These are phyloP conservation scores for Cuniculus paca DNA, from an alignment of 2,797 vertebrate species.

Conservation along the genomic window DNA sequence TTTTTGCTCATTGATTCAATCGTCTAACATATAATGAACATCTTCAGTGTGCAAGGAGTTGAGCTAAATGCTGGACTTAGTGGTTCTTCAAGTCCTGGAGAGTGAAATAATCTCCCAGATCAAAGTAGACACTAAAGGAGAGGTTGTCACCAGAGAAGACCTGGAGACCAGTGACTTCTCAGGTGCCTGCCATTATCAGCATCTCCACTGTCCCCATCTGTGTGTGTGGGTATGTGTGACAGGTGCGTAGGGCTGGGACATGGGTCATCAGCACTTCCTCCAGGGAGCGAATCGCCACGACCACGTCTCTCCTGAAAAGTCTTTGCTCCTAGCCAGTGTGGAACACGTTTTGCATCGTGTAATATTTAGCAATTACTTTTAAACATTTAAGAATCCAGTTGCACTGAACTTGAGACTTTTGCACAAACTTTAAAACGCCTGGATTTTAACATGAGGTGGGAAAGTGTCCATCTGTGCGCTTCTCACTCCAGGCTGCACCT, in stretches of 20 bases:
- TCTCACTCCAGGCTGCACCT: rapidly evolving
- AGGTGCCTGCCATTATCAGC: rapidly evolving
- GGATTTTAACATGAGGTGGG: background rate
- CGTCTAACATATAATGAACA: background rate
- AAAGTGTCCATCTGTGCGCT: background rate
- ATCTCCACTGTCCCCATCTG: rapidly evolving
- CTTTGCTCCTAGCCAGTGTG: background rate
- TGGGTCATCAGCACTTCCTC: background rate
- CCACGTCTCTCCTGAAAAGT: background rate
- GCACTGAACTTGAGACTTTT: background rate
- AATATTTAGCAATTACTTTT: background rate
- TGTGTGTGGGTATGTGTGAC: too few species aligned
- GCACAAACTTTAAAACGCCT: background rate
- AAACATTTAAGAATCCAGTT: background rate
- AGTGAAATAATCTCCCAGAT: too few species aligned
- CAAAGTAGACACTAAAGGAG: background rate
- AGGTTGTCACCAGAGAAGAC: background rate
- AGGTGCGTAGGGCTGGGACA: rapidly evolving
- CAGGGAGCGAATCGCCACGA: background rate
- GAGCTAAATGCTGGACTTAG: background rate
- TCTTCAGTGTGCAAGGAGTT: background rate
- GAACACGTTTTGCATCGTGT: background rate
- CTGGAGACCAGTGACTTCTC: background rate
- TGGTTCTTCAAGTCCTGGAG: background rate
- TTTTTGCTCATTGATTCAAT: background rate